These are phyloP conservation scores for Chromoteleia sp. DNA, from an alignment of 2,888 invertebrate genomes.

Conservation along the genomic window DNA sequence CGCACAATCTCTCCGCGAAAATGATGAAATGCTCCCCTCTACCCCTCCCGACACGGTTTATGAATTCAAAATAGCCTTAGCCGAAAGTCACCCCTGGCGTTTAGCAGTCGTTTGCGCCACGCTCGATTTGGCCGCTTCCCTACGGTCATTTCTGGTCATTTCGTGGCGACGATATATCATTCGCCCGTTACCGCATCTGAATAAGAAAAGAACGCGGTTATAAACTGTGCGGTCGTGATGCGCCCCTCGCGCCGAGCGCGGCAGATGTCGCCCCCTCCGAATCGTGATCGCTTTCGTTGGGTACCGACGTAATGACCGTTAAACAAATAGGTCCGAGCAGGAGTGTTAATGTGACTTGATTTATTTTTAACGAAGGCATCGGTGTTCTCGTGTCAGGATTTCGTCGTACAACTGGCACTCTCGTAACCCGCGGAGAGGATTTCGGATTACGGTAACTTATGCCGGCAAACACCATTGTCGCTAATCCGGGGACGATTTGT, in stretches of 20 bases:
- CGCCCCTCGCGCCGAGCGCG: constrained; percentile 23
- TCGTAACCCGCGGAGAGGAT: no score
- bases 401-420: no score
- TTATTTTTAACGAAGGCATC: constrained; percentile 52
- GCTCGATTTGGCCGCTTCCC: constrained; percentile 52
- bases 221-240: constrained; percentile 49
- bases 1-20: constrained; percentile 56
- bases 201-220: constrained; percentile 59
- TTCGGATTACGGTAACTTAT: constrained; percentile 4
- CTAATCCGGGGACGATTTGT: no score
- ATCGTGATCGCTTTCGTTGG: constrained; percentile 14
- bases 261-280: constrained; percentile 38
- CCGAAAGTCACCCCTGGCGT: constrained; percentile 48
- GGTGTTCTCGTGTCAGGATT: constrained; percentile 17
- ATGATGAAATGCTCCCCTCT: constrained; percentile 36
- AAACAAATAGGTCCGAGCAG: constrained; percentile 49
- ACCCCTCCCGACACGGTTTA: constrained; percentile 46
- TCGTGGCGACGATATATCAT: constrained; percentile 51
- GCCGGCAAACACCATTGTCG: no score
- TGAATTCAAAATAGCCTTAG: constrained; percentile 52
- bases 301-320: constrained; percentile 50
- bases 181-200: constrained; percentile 49
- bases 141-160: constrained; percentile 46
- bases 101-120: constrained; percentile 48
- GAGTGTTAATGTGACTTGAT: constrained; percentile 59